Base-by-base conservation (phyloP, 2,113 vertebrate species). In the Bufo gargarizans region DNA sequence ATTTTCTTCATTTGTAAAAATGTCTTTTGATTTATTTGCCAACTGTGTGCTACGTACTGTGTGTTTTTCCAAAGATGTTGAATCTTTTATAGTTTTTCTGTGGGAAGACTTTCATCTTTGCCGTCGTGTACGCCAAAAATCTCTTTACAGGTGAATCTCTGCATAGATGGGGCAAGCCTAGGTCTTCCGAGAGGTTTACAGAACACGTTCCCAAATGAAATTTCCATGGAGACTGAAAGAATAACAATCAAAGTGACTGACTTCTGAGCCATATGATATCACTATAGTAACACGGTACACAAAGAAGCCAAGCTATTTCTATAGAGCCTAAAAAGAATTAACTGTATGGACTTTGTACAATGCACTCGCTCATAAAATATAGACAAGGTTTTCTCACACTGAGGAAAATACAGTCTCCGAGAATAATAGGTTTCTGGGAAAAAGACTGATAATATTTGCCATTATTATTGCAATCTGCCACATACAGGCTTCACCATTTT, bases 251-350 rank as follows among this genome's bases (percentile, higher is more conserved):
- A 93, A 94, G 94, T 92, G 89, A 71, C 92, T 93, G 89, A 81
- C 93, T 93, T 90, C 85, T 86, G 90, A 93, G 92, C 92, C 90
- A 90, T 92, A 93, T 94, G 93, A 92, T 91, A 91, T 96, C 94
- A 92, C 95, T 92, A 96, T 95, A 93, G 94, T 92, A 96, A 96
- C 95, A 84, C 88, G 89, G 93, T 90, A 91, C 92, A 92, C 91
- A 91, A 92, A 83, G 93, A 94, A 94, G 69, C 20, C 77, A 69
- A 45, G 82, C 63, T 53, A 84, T 55, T 84, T 67, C 82, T 84
- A 69, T 84, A 71, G 47, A 55, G 63, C 47, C 63, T 76, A 85
- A 85, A 74, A 85, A 55, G 53, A 58, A 85, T 74, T 74, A 85
- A 85, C 19, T 76, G 83, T 43, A 85, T 59, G 55, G 69, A 74